Evolutionary conservation across 2,797 vertebrate species (phyloP).

Genomic region (Brachyrhaphis roseni): DNA sequence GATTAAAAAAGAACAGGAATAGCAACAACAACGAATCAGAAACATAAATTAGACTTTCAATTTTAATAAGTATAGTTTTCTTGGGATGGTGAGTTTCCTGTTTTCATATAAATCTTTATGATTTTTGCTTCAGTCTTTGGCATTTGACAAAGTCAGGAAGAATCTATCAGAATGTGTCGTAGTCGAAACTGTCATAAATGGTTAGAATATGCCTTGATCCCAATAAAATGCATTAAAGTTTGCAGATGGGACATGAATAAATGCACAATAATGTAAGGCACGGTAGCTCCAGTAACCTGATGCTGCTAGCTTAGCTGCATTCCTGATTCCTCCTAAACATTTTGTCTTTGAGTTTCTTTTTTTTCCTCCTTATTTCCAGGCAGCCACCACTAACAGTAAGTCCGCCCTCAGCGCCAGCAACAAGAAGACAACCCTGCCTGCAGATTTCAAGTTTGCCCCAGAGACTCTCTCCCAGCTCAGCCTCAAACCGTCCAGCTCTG

Average conservation of each 20-base stretch:
- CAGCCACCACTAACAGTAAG: slow-evolving; percentile 83
- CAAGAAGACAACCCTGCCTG: slow-evolving; percentile 87
- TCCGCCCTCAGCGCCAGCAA: slow-evolving; percentile 82
- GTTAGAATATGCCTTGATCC: not conserved
- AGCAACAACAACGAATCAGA: too few species aligned
- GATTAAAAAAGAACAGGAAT: too few species aligned
- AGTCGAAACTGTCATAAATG: not conserved
- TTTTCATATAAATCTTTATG: not conserved
- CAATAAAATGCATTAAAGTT: not conserved
- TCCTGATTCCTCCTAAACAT: not conserved
- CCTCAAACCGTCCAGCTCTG: slow-evolving; percentile 86
- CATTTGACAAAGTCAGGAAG: not conserved
- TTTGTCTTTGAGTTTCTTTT: not conserved
- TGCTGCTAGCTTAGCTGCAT: not conserved
- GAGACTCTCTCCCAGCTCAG: slow-evolving; percentile 82
- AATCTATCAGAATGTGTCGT: not conserved
- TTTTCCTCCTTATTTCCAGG: slow-evolving; percentile 73
- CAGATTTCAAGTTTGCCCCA: slow-evolving; percentile 89
- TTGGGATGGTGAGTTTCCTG: not conserved
- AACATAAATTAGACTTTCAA: too few species aligned
- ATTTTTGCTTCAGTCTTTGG: not conserved
- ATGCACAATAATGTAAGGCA: not conserved
- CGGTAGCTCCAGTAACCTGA: not conserved
- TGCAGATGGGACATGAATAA: not conserved
- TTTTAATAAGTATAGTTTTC: too few species aligned